A percentile compares a stretch with the other conserved stretches of the same genome.
Conservation (phyloP, 2,888 invertebrate species). For the Altica lythri region DNA sequence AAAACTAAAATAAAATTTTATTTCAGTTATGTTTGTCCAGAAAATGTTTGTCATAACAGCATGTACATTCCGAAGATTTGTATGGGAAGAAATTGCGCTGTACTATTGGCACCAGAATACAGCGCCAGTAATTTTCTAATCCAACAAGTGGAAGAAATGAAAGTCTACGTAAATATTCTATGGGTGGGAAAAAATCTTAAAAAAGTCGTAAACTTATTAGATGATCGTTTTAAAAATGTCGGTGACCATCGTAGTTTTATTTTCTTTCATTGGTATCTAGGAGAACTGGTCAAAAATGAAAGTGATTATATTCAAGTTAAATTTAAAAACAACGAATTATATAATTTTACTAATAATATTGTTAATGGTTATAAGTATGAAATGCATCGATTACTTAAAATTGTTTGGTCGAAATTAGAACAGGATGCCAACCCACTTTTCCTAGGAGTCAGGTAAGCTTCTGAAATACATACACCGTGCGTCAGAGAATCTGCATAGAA, state of each 20-base stretch:
- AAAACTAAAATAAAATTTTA: conserved; percentile 16
- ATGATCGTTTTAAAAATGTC: conserved; percentile 22
- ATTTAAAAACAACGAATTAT: conserved; percentile 67
- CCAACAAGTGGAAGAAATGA: conserved; percentile 64
- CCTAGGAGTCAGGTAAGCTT: conserved; percentile 60
- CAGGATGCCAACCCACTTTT: conserved; percentile 60
- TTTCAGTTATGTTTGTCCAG: conserved; percentile 59
- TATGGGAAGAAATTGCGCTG: conserved; percentile 53
- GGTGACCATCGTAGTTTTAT: conserved; percentile 53
- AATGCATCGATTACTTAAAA: conserved; percentile 69
- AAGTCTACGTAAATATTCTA: conserved; percentile 67
- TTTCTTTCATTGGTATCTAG: conserved; percentile 72
- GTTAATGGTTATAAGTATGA: conserved; percentile 68
- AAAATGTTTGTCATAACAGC: conserved; percentile 53
- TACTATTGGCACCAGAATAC: conserved; percentile 60
- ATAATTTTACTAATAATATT: conserved; percentile 43
- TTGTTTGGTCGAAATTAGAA: conserved; percentile 66
- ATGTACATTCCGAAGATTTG: conserved; percentile 67
- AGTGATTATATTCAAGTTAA: conserved; percentile 61
- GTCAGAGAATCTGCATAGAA: too few relatives aligned
- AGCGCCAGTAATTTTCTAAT: conserved; percentile 62
- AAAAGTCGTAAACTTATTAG: conserved; percentile 44
- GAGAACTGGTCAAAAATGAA: conserved; percentile 62
- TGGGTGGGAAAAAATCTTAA: conserved; percentile 70
- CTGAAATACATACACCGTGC: too few relatives aligned